These are phyloP conservation scores for Syrrhaptes paradoxus DNA, from an alignment of 2,113 vertebrate genomes.

Conservation along the genomic window DNA sequence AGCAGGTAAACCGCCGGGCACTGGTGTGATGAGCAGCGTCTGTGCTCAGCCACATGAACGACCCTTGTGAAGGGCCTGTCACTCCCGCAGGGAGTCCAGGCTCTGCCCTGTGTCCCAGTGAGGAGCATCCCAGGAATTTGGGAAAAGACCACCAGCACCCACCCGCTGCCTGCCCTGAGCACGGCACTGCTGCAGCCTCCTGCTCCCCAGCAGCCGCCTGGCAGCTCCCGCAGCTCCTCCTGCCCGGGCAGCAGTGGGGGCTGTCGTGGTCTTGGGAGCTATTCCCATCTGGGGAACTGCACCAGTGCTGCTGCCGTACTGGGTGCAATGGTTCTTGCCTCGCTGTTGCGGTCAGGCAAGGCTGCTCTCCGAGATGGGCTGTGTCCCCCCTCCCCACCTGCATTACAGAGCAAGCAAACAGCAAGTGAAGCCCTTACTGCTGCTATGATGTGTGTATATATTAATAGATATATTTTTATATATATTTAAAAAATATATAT, in stretches of 20 bases:
- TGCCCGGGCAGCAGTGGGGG: background rate
- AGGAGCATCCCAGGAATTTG: background rate
- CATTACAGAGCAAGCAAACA: background rate
- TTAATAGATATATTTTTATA: too few species aligned
- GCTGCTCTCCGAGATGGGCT: too few species aligned
- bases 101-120: background rate
- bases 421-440: background rate
- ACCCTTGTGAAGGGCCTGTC: background rate
- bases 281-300: background rate
- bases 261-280: background rate
- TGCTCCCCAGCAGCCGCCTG: background rate
- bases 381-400: rapidly evolving
- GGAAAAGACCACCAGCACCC: background rate
- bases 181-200: rapidly evolving
- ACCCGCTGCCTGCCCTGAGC: background rate
- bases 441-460: background rate
- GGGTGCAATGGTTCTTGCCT: background rate
- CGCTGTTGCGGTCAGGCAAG: rapidly evolving
- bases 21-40: background rate
- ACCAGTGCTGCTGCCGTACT: background rate
- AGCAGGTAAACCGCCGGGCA: background rate
- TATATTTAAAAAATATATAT: too few species aligned
- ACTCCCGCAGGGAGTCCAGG: background rate
- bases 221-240: background rate
- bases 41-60: rapidly evolving